phyloP scores from a whole-genome alignment of 2,113 vertebrate species.

The Cariama cristata region DNA sequence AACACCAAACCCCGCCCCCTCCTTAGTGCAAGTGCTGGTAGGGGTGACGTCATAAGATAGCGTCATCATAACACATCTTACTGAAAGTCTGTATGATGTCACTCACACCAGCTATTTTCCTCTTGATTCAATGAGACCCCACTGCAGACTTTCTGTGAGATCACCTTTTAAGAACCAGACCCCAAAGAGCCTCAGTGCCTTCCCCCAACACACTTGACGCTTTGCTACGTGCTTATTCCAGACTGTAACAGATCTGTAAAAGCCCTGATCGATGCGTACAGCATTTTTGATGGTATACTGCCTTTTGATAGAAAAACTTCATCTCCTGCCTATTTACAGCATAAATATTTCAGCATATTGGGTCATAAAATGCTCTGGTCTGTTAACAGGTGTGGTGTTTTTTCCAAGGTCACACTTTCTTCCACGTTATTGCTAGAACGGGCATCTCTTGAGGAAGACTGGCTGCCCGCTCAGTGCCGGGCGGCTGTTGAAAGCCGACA shows the following conservation, averaged over 20 bases:
- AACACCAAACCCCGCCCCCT: rapidly evolving
- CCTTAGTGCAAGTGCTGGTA: background rate
- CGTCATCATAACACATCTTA: background rate
- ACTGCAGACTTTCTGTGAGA: background rate
- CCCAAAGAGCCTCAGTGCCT: background rate
- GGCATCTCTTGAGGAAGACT: background rate
- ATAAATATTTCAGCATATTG: background rate
- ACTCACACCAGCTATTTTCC: background rate
- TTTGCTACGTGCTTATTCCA: background rate
- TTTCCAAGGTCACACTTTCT: background rate
- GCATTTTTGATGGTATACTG: background rate
- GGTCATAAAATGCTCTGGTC: background rate
- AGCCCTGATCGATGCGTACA: rapidly evolving
- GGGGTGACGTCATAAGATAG: background rate
- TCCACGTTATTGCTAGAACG: background rate
- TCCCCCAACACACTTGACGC: background rate
- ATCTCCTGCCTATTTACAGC: background rate
- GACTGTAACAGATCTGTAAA: background rate
- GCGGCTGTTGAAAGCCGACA: rapidly evolving
- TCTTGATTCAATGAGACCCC: rapidly evolving
- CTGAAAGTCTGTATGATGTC: background rate
- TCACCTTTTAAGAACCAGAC: background rate
- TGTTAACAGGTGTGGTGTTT: background rate
- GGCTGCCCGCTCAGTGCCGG: background rate
- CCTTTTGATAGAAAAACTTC: background rate